Percentiles rank a stretch among this genome's conserved stretches.
These are phyloP conservation scores for Drosophila kikkawai DNA, from an alignment of 1,140 invertebrate genomes.

Conservation along the genomic window DNA sequence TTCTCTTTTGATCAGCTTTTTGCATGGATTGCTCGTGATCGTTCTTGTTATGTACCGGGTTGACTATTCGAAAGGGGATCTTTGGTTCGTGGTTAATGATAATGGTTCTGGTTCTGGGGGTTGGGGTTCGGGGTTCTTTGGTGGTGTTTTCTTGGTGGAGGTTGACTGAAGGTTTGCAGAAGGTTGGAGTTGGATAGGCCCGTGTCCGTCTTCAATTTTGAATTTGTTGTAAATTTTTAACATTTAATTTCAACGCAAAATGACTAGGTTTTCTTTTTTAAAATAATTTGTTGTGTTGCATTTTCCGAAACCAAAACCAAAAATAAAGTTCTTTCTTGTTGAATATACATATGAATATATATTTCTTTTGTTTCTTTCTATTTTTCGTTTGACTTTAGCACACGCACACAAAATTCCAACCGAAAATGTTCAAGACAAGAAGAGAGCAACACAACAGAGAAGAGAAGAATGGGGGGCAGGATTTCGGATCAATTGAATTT, in stretches of 20 bases:
- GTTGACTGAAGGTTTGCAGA: constrained; percentile 14
- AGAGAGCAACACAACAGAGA: constrained; percentile 59
- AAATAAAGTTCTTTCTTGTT: constrained; percentile 62
- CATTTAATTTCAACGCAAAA: constrained; percentile 29
- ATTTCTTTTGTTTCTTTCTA: constrained; percentile 30
- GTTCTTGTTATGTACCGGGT: constrained; percentile 75
- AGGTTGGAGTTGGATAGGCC: constrained; percentile 20
- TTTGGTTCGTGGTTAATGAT: constrained; percentile 20
- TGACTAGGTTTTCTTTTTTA: background rate
- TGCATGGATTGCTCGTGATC: constrained; percentile 34
- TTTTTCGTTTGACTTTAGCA: constrained; percentile 74
- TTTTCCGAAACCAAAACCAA: constrained; percentile 71
- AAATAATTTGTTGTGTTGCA: constrained; percentile 43
- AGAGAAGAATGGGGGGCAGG: constrained; percentile 26
- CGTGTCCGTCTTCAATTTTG: constrained; percentile 33
- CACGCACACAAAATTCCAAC: constrained; percentile 84
- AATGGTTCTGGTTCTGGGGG: constrained; percentile 29
- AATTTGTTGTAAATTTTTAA: background rate
- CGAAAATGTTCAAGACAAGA: constrained; percentile 73
- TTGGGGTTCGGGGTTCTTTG: constrained; percentile 28
- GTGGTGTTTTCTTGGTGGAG: constrained; percentile 14
- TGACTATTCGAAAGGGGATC: constrained; percentile 17
- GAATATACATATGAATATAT: constrained; percentile 21
- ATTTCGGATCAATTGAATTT: background rate
- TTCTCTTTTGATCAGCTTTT: constrained; percentile 34